A percentile compares a stretch with the other conserved stretches of the same genome.
Conservation (phyloP, 1,140 invertebrate species). For the Dufourea novaeangliae region DNA sequence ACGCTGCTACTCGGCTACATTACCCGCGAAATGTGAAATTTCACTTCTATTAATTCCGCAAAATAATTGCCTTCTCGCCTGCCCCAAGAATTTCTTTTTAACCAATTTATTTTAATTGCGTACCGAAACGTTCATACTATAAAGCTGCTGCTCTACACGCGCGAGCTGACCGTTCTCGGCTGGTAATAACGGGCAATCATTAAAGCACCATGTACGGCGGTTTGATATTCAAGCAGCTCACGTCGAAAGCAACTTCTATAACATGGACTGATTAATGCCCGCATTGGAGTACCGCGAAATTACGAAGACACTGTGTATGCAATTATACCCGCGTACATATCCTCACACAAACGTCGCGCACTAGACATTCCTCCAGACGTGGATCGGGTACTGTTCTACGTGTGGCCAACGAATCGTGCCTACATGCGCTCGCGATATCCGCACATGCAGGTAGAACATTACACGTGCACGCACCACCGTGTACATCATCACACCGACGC, state of each 20-base stretch:
- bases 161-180: neutral
- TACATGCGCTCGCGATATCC: conserved; percentile 47
- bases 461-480: conserved; percentile 22
- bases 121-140: neutral
- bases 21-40: no score
- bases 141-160: neutral
- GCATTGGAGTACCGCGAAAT: conserved; percentile 10
- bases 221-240: neutral
- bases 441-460: conserved; percentile 40
- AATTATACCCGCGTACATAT: conserved; percentile 23
- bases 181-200: neutral
- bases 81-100: no score
- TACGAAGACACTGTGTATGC: conserved; percentile 24
- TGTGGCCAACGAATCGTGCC: conserved; percentile 25
- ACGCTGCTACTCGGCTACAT: no score
- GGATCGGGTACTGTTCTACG: neutral
- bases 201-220: neutral
- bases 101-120: no score
- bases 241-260: neutral
- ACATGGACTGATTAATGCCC: neutral
- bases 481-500: conserved; percentile 47
- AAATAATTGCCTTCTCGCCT: no score
- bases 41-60: no score
- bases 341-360: neutral
- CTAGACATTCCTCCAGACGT: neutral